Conservation (phyloP, 2,888 invertebrate species). For the Drosophila basisetae region DNA sequence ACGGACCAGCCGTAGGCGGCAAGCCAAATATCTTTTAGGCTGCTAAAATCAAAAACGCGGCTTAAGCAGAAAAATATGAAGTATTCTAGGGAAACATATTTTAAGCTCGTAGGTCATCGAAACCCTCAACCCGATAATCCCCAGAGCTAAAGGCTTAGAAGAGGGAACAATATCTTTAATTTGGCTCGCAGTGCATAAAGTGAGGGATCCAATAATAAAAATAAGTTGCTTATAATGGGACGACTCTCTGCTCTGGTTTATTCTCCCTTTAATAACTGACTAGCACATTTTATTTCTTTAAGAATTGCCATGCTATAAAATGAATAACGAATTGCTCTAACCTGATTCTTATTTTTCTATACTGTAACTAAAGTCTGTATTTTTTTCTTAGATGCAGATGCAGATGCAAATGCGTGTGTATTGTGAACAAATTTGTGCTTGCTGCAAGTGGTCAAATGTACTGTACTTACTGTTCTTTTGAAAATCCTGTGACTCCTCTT, state of each 20-base stretch:
- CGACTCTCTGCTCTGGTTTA: neutral
- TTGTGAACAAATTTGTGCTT: neutral
- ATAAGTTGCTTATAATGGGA: neutral
- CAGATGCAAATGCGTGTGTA: neutral
- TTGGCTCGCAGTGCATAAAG: neutral
- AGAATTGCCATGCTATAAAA: neutral
- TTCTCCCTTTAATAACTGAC: neutral
- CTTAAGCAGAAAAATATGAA: neutral
- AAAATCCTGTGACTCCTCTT: constrained; percentile 85
- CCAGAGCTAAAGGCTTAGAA: neutral
- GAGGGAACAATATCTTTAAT: neutral
- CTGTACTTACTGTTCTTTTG: constrained; percentile 85
- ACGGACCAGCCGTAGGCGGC: neutral
- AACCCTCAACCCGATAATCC: neutral
- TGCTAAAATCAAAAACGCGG: neutral
- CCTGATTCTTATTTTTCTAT: neutral
- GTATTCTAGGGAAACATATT: neutral
- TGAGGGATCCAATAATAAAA: neutral
- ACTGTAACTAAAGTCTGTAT: neutral
- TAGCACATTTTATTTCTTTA: neutral
- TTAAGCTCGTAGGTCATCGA: neutral
- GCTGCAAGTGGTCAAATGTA: constrained; percentile 1
- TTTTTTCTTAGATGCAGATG: neutral
- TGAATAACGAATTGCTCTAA: neutral
- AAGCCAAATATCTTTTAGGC: neutral